Base-by-base conservation (phyloP, 2,113 vertebrate species). In the Silurus asotus region DNA sequence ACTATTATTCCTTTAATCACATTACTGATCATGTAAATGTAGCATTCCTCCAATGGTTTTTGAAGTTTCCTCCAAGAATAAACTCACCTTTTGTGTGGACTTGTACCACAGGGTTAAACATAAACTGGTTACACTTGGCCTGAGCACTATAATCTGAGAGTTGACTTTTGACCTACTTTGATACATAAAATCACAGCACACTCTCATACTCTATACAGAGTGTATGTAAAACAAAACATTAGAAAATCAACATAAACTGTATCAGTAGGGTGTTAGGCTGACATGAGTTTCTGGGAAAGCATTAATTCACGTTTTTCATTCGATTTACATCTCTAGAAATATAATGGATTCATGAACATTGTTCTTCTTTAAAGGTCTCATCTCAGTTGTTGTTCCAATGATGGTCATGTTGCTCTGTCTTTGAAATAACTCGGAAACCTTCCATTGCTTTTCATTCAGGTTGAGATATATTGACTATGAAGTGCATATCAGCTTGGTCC, bases 101-200 rank as follows among this genome's bases (percentile, higher is more conserved):
- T 74, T 84, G 28, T 48, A 84, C 55, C 58, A 15, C 53, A 59
- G 19, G 19, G 28, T 84, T 77, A 56, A 25, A 77, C 11, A 77
- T 15, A 25, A 55, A 77, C 51, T 8, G 9, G 8, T 51, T 23
- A 23, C 9, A 13, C 72, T 72, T 72, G 69, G 37, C 37, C 17
- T 49, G 37, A 51, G 59, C 58, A 83, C 15, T 45, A 13, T 23
- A 28, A 49, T 51, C 53, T 70, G 1, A 75, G 5, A 25, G 51
- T 55, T 77, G 51, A 25, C 74, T 55, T 25, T 28, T 76, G 74
- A 25, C 74, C 74, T n/a, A 76, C 9, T 53, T n/a, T 55, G 49
- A 53, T 53, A 11, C 6, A 2, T 53, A 76, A 55, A 77, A 55
- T 17, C 74, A 25, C 55, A 11, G 25, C 19, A 53, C 20, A 51